A percentile compares a stretch with the other conserved stretches of the same genome.
Evolutionary conservation across 2,113 vertebrate species (phyloP).

Genomic region (Delphinus delphis): DNA sequence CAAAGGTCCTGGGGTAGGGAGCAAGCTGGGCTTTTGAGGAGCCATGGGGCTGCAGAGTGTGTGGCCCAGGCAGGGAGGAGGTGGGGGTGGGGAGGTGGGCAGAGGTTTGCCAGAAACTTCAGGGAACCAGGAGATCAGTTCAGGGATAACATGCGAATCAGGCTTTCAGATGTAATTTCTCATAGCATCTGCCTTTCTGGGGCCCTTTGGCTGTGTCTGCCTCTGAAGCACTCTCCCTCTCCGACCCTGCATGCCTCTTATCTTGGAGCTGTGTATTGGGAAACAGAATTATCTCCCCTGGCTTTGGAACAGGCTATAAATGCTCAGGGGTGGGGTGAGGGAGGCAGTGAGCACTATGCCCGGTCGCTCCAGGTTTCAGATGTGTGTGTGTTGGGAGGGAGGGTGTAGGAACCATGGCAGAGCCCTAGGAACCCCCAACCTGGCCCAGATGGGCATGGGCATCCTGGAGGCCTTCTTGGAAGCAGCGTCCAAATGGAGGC

Average conservation of each 20-base stretch:
- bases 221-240: too few species aligned
- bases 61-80: neutral
- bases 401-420: neutral
- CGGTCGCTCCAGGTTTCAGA: neutral
- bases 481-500: neutral
- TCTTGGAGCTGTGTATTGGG: neutral
- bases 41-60: neutral
- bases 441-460: neutral
- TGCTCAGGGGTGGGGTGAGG: neutral
- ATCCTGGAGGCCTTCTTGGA: conserved; percentile 14
- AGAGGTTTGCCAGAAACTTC: neutral
- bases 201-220: too few species aligned
- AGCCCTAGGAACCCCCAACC: neutral
- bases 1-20: neutral
- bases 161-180: neutral
- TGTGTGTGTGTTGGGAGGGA: neutral
- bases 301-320: neutral
- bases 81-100: accelerated
- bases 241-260: accelerated
- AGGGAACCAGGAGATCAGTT: neutral
- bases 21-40: neutral
- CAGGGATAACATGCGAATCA: neutral
- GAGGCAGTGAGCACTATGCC: accelerated
- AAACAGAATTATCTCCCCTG: neutral
- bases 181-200: neutral